These are phyloP conservation scores for Protosalanx chinensis DNA, from an alignment of 2,797 vertebrate species.

Conservation along the genomic window DNA sequence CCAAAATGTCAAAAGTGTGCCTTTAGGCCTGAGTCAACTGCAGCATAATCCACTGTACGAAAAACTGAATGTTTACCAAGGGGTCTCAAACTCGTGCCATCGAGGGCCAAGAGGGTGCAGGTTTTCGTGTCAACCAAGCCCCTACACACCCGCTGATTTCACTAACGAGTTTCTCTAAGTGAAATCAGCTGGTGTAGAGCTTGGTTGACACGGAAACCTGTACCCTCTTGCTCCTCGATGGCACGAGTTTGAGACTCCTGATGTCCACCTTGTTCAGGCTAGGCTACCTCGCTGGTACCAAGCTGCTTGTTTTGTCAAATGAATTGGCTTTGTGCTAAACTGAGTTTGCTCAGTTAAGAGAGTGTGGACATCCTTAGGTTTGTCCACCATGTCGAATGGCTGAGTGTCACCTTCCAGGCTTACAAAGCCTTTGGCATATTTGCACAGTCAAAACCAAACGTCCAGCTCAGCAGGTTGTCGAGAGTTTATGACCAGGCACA, in stretches of 20 bases:
- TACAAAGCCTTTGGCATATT: conserved; percentile 50
- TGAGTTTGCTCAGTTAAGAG: conserved; percentile 37
- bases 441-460: conserved; percentile 51
- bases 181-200: not conserved
- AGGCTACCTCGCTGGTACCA: not conserved
- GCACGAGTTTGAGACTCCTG: too few species aligned
- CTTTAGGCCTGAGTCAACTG: conserved; percentile 2
- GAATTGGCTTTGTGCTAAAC: conserved; percentile 28
- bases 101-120: too few species aligned
- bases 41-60: not conserved
- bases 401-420: conserved; percentile 54
- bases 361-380: conserved; percentile 21
- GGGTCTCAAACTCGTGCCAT: too few species aligned
- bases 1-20: not conserved
- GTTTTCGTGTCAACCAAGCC: too few species aligned
- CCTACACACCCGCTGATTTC: too few species aligned
- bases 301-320: conserved; percentile 29
- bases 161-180: too few species aligned
- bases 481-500: conserved; percentile 36
- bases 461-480: conserved; percentile 14
- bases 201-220: not conserved
- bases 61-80: conserved; percentile 2
- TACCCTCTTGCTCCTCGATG: too few species aligned
- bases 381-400: conserved; percentile 39
- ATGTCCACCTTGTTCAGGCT: too few species aligned